These are phyloP conservation scores for Apotomis capreana DNA, from an alignment of 2,888 invertebrate species.

Conservation along the genomic window DNA sequence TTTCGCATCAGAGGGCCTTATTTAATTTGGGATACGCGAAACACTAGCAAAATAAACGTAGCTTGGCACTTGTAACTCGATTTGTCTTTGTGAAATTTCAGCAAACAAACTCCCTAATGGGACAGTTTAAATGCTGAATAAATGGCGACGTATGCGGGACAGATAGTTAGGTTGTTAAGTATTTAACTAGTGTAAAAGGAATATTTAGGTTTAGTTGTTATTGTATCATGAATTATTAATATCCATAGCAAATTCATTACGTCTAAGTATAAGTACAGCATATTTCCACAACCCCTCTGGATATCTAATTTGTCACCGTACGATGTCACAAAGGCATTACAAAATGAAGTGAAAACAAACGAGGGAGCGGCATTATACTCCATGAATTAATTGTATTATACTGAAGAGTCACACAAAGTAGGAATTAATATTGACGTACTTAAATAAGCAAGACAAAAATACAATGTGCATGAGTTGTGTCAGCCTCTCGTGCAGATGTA, in stretches of 20 bases:
- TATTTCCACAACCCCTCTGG: background rate
- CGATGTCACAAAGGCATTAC: background rate
- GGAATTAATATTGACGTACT: too few relatives aligned
- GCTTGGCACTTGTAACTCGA: constrained; percentile 75
- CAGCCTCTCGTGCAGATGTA: background rate
- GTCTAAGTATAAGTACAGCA: too few relatives aligned
- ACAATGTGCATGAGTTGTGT: background rate
- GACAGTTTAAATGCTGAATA: constrained; percentile 73
- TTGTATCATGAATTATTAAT: too few relatives aligned
- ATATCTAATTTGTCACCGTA: background rate
- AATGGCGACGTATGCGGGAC: constrained; percentile 51
- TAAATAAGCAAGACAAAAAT: too few relatives aligned
- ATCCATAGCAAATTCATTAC: too few relatives aligned
- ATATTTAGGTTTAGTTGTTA: too few relatives aligned
- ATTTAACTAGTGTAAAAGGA: background rate
- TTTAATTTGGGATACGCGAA: constrained; percentile 78
- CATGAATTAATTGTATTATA: too few relatives aligned
- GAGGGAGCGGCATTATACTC: background rate
- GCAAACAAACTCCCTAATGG: constrained; percentile 69
- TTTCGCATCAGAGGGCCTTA: constrained; percentile 73
- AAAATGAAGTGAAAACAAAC: background rate
- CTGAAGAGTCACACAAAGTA: too few relatives aligned
- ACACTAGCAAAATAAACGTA: constrained; percentile 70
- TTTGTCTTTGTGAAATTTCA: constrained; percentile 74
- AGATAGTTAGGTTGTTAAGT: background rate